These are phyloP conservation scores for Edolisoma coerulescens DNA, from an alignment of 2,113 vertebrate species.

Conservation along the genomic window DNA sequence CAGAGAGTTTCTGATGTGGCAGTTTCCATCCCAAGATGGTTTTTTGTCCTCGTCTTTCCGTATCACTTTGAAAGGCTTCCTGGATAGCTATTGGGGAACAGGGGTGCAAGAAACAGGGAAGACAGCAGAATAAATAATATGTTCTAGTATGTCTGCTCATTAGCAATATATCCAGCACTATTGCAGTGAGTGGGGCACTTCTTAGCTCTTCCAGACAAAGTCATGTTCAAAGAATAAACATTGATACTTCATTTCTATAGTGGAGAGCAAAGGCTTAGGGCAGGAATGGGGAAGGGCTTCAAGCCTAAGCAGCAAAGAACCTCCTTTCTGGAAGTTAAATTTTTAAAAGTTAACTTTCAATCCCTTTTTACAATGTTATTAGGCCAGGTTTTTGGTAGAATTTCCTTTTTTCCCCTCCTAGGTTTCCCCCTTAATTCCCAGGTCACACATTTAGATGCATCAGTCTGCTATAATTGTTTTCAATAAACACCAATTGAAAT, in stretches of 20 bases:
- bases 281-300: not conserved
- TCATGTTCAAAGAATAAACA: not conserved
- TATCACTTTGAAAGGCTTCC: not conserved
- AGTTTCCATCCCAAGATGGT: not conserved
- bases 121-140: not conserved
- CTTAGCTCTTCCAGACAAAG: not conserved
- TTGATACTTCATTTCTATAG: not conserved
- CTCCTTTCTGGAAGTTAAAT: not conserved
- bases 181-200: not conserved
- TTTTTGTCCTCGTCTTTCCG: not conserved
- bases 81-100: accelerated
- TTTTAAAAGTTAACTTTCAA: not conserved
- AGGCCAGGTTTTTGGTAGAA: not conserved
- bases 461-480: not conserved
- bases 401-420: not conserved
- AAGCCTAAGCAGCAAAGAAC: not conserved
- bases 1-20: not conserved
- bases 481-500: not conserved
- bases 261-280: not conserved
- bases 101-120: accelerated
- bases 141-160: not conserved
- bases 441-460: not conserved
- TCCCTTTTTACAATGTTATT: not conserved
- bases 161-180: not conserved
- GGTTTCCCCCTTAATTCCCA: not conserved